phyloP scores from a whole-genome alignment of 2,888 invertebrate species.

The Autographa pulchrina region DNA sequence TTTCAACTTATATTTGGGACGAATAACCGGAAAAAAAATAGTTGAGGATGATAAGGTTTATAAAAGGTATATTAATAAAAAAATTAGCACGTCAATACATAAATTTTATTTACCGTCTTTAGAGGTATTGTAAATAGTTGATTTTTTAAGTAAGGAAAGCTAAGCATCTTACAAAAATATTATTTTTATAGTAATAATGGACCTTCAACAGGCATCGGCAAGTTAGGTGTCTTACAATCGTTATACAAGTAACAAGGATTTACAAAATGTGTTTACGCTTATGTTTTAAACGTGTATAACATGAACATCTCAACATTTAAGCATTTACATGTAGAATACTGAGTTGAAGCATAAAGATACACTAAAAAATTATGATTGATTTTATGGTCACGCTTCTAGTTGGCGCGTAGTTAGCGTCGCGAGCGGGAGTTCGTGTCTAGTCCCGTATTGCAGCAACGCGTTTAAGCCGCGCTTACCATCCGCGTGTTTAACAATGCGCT shows the following conservation, averaged over 20 bases:
- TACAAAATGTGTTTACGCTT: conserved; percentile 54
- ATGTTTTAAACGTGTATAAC: conserved; percentile 49
- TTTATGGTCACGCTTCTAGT: background rate
- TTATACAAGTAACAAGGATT: conserved; percentile 61
- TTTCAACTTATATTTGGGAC: background rate
- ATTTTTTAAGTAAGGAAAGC: conserved; percentile 87
- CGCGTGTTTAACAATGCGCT: background rate
- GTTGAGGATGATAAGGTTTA: background rate
- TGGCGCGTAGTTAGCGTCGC: background rate
- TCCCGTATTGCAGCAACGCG: background rate
- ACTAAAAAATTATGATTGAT: conserved; percentile 20
- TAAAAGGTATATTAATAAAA: background rate
- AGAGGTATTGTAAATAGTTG: conserved; percentile 86
- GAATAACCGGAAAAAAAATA: background rate
- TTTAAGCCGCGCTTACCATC: background rate
- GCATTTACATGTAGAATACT: conserved; percentile 36
- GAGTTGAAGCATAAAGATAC: conserved; percentile 35
- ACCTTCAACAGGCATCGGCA: conserved; percentile 78
- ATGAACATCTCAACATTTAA: conserved; percentile 41
- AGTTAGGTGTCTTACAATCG: conserved; percentile 69
- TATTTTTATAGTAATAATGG: conserved; percentile 78
- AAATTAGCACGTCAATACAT: conserved; percentile 75
- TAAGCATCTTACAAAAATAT: conserved; percentile 89
- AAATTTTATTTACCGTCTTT: conserved; percentile 85
- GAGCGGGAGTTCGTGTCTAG: background rate